Evolutionary conservation across 1,140 invertebrate species (phyloP).

Genomic region (Scaptomyza montana): DNA sequence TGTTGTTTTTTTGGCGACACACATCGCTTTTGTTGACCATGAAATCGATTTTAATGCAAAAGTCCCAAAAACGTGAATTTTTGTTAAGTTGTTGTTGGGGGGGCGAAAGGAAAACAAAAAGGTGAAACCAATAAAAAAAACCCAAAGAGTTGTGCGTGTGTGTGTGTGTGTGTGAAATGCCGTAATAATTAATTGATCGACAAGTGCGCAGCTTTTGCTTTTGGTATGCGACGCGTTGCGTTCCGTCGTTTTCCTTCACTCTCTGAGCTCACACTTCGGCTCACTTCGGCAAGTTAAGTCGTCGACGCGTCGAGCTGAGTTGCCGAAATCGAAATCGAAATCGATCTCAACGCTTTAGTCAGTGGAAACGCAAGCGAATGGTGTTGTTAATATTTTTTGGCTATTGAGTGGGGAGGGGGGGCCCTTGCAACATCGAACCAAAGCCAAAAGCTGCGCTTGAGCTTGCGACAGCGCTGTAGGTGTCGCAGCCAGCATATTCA

Average conservation of each 20-base stretch:
- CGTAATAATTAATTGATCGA: slow-evolving; percentile 81
- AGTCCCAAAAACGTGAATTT: slow-evolving; percentile 78
- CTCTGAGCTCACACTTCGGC: not conserved
- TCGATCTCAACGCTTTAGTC: slow-evolving; percentile 39
- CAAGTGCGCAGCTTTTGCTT: slow-evolving; percentile 72
- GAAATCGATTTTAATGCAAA: slow-evolving; percentile 80
- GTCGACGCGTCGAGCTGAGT: slow-evolving; percentile 33
- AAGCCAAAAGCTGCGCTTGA: slow-evolving; percentile 34
- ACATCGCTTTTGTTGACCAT: slow-evolving; percentile 74
- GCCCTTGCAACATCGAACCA: slow-evolving; percentile 63
- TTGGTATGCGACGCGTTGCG: slow-evolving; percentile 64
- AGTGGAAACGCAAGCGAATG: slow-evolving; percentile 18
- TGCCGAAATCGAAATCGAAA: slow-evolving; percentile 47
- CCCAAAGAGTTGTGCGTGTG: slow-evolving; percentile 35
- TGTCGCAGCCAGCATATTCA: slow-evolving; percentile 39
- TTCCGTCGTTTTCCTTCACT: slow-evolving; percentile 6
- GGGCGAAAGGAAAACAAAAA: slow-evolving; percentile 45
- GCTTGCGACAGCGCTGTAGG: slow-evolving; percentile 56
- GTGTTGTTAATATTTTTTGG: slow-evolving; percentile 13
- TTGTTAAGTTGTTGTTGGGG: not conserved
- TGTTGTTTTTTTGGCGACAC: slow-evolving; percentile 66
- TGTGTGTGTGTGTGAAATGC: slow-evolving; percentile 58
- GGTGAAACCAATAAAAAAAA: slow-evolving; percentile 59
- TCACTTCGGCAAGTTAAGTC: too few species aligned
- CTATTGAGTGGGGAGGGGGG: slow-evolving; percentile 3